Evolutionary conservation across 2,888 invertebrate genomes (phyloP).

Genomic region (Ecliptopera silaceata): DNA sequence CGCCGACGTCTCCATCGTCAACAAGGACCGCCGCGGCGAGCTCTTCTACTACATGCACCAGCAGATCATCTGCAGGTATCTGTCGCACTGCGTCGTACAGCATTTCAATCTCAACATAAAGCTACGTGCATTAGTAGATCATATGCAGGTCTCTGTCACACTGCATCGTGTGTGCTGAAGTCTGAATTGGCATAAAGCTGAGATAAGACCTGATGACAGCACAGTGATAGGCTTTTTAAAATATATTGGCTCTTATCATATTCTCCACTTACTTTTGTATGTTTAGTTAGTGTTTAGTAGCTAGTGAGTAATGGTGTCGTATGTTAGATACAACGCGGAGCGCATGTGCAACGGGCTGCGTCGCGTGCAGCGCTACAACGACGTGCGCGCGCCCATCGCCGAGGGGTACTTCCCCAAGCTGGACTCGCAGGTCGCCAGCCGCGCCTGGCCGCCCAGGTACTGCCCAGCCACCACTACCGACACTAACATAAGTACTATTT

Average conservation of each 20-base stretch:
- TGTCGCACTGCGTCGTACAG: neutral
- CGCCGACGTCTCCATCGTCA: constrained; percentile 81
- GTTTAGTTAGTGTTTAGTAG: too few species aligned
- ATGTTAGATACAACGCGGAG: constrained; percentile 88
- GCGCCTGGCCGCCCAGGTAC: constrained; percentile 88
- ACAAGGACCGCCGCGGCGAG: constrained; percentile 89
- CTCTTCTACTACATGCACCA: constrained; percentile 92
- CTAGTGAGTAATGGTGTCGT: neutral
- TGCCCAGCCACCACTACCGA: too few species aligned
- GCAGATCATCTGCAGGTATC: constrained; percentile 85
- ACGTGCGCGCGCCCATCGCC: constrained; percentile 86
- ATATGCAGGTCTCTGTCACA: neutral
- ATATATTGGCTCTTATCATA: too few species aligned
- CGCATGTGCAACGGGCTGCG: constrained; percentile 88
- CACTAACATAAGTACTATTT: too few species aligned
- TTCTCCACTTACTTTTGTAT: too few species aligned
- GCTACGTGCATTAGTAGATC: neutral
- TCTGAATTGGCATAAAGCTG: too few species aligned
- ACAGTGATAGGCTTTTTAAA: too few species aligned
- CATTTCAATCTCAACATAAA: too few species aligned
- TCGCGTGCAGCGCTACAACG: constrained; percentile 84
- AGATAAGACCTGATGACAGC: too few species aligned
- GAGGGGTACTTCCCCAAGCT: constrained; percentile 94
- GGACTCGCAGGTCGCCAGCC: constrained; percentile 89
- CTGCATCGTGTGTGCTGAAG: too few species aligned